Percentiles rank a stretch among this genome's conserved stretches.
Evolutionary conservation across 2,888 invertebrate species (phyloP).

Genomic region (Fissipunctia ypsillon): DNA sequence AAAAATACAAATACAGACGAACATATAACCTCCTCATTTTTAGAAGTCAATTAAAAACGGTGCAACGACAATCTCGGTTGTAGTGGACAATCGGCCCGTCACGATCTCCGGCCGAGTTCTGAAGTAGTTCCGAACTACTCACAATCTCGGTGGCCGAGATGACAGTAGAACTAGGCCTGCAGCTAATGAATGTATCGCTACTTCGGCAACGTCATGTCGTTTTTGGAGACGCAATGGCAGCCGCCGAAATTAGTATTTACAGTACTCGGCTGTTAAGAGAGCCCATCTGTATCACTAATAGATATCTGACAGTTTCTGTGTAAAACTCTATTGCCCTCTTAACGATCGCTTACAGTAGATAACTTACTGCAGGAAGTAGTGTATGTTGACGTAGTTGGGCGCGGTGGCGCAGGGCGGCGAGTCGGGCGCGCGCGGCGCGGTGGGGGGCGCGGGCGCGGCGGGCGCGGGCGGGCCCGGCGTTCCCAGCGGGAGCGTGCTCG

Average conservation of each 20-base stretch:
- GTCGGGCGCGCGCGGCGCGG: slow-evolving; percentile 92
- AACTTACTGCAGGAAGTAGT: slow-evolving; percentile 96
- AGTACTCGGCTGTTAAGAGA: neutral
- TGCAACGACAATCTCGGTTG: neutral
- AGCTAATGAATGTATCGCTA: neutral
- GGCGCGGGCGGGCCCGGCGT: slow-evolving; percentile 61
- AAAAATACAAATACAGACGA: too few species aligned
- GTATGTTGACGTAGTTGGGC: slow-evolving; percentile 97
- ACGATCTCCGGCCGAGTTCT: neutral
- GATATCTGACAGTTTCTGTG: neutral
- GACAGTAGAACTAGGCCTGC: neutral
- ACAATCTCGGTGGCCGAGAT: neutral
- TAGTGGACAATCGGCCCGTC: neutral
- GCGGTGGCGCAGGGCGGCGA: slow-evolving; percentile 93
- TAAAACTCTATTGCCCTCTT: neutral
- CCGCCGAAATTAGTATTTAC: neutral
- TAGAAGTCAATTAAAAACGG: too few species aligned
- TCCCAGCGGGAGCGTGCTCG: slow-evolving; percentile 91
- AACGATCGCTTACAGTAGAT: neutral
- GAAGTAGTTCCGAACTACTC: neutral
- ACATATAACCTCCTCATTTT: too few species aligned
- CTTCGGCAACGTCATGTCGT: neutral
- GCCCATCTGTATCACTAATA: neutral
- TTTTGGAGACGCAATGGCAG: neutral
- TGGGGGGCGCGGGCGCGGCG: slow-evolving; percentile 69